A percentile compares a stretch with the other conserved stretches of the same genome.
These are phyloP conservation scores for Diorhabda sublineata DNA, from an alignment of 1,140 invertebrate species.

Conservation along the genomic window DNA sequence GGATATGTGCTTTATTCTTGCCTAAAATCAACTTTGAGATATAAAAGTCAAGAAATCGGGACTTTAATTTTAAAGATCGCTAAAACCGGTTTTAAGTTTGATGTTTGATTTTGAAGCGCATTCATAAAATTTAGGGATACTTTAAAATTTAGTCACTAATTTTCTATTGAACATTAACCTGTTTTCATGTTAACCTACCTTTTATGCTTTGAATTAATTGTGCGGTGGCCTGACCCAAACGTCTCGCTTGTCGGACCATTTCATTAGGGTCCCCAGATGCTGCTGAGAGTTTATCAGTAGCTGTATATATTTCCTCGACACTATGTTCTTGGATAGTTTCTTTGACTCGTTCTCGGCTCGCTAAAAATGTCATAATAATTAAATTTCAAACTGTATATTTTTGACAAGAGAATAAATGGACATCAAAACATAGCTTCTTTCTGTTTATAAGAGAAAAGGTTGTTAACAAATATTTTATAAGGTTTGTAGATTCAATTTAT, in stretches of 20 bases:
- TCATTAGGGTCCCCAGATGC: slow-evolving; percentile 81
- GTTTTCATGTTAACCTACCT: slow-evolving; percentile 37
- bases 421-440: background rate
- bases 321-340: slow-evolving; percentile 65
- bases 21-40: no score
- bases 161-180: no score
- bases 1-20: no score
- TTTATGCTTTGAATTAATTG: slow-evolving; percentile 91
- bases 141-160: no score
- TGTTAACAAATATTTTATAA: background rate
- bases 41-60: no score
- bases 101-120: no score
- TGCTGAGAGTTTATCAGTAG: slow-evolving; percentile 84
- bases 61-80: no score
- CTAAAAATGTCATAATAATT: slow-evolving; percentile 12
- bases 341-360: slow-evolving; percentile 49
- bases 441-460: background rate
- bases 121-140: no score
- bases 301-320: slow-evolving; percentile 85
- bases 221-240: slow-evolving; percentile 89
- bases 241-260: slow-evolving; percentile 89
- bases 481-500: no score
- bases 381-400: background rate
- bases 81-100: no score
- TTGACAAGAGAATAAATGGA: no score